Base-by-base conservation (phyloP, 1,140 invertebrate species). In the Galendromus occidentalis region DNA sequence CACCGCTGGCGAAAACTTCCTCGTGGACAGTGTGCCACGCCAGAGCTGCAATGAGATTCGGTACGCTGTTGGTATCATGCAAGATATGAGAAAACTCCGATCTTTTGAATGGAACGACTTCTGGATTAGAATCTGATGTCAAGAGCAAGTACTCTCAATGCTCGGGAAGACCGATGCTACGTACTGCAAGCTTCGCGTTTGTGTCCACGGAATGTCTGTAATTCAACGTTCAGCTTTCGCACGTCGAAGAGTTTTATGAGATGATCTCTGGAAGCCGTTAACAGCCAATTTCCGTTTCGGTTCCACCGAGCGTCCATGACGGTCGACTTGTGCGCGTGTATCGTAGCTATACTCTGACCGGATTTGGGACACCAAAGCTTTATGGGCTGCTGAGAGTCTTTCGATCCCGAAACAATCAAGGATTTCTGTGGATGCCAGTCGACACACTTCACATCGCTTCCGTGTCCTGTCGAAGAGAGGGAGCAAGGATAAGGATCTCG, bases 401-500 rank as follows among this genome's bases (percentile, higher is more conserved):
- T 97, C 75, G 92, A 97, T 0, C 96, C 96, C 17, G 94, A 98
- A 22, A 95, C 89, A 70, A 99, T 84, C 64, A 99, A 81, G 69
- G 87, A 85, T 77, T 98, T 98, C 69, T 91, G 87, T 5, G 96
- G 95, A 81, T 99, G 96, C 96, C 96, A 99, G 75, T 98, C 92
- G 5, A 98, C 91, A 77, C 93, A 97, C 76, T 97, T 97, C 0
- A 99, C 96, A 82, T 99, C 96, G 20, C 95, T 91, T 70, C 96
- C 96, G 76, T 99, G 96, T 70, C 96, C 88, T 87, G 77, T 6
- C 55, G 22, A 17, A 20, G 4, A 39, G 33, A 39, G 33, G 9
- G 9, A 39, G 4, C n/a, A n/a, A n/a, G n/a, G n/a, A n/a, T n/a
- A n/a, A n/a, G n/a, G n/a, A n/a, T n/a, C n/a, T n/a, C n/a, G n/a